Conservation (phyloP, 2,888 invertebrate species). For the Auanema freiburgensis region DNA sequence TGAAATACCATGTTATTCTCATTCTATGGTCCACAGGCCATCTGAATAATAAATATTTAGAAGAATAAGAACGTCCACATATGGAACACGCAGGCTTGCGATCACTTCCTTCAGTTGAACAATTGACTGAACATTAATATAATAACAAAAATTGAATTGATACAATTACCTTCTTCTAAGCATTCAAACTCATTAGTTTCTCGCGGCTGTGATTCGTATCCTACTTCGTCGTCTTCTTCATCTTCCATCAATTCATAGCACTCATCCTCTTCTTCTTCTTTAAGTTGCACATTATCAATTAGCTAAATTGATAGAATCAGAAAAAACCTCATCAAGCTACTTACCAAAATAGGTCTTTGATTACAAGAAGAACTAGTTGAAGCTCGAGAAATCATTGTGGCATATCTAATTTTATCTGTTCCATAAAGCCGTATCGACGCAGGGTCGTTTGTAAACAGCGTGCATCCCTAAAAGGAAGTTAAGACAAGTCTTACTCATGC, state of each 20-base stretch:
- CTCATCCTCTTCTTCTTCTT: conserved; percentile 18
- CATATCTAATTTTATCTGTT: no score
- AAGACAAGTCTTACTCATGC: no score
- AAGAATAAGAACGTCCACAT: conserved; percentile 23
- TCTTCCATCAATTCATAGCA: conserved; percentile 16
- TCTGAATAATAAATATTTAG: conserved; percentile 31
- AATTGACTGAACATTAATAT: no score
- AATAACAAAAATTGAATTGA: background rate
- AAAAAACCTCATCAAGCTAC: no score
- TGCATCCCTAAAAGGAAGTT: no score
- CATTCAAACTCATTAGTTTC: background rate
- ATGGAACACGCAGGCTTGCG: conserved; percentile 19
- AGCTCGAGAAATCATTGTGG: no score
- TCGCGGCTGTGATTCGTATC: background rate
- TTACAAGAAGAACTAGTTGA: no score
- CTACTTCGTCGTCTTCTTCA: conserved; percentile 12
- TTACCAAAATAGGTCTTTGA: no score
- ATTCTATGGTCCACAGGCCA: conserved; percentile 29
- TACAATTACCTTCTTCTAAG: background rate
- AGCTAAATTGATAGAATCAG: background rate
- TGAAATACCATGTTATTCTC: conserved; percentile 22
- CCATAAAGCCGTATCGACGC: no score
- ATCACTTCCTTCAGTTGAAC: background rate
- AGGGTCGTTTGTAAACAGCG: no score
- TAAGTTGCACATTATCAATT: conserved; percentile 1